phyloP scores from a whole-genome alignment of 2,797 vertebrate species.

The Alca torda region DNA sequence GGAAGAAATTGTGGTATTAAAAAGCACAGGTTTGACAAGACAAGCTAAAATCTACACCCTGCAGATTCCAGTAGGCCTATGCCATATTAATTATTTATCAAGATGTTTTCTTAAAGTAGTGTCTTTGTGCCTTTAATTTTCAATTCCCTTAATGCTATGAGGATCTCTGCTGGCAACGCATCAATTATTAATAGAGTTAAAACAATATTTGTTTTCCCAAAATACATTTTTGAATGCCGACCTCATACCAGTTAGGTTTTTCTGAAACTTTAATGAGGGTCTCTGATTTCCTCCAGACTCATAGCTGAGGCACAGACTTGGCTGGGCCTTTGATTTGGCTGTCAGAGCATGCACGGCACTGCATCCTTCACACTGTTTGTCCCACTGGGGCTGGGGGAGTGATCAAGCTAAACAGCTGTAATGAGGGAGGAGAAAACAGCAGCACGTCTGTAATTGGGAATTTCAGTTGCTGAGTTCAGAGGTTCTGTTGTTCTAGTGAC shows the following conservation, averaged over 20 bases:
- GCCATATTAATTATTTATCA: slow-evolving; percentile 72
- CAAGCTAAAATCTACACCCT: slow-evolving; percentile 23
- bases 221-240: slow-evolving; percentile 62
- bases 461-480: slow-evolving; percentile 34
- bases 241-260: slow-evolving; percentile 45
- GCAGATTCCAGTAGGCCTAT: slow-evolving; percentile 46
- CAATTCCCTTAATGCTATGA: slow-evolving; percentile 74
- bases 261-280: slow-evolving; percentile 38
- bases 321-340: slow-evolving; percentile 24
- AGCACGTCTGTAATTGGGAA: background rate
- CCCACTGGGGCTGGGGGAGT: background rate
- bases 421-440: slow-evolving; percentile 1
- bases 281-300: slow-evolving; percentile 26
- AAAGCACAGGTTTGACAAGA: slow-evolving; percentile 25
- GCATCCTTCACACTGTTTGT: background rate
- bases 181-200: slow-evolving; percentile 80
- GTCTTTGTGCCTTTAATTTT: slow-evolving; percentile 77
- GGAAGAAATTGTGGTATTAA: background rate
- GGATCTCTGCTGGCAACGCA: slow-evolving; percentile 71
- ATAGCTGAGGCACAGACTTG: background rate
- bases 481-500: background rate
- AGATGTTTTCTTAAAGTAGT: slow-evolving; percentile 71
- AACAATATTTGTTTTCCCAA: slow-evolving; percentile 79
- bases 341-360: background rate
- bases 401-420: slow-evolving; percentile 17